Evolutionary conservation across 2,113 vertebrate genomes (phyloP).

Genomic region (Scomber colias): DNA sequence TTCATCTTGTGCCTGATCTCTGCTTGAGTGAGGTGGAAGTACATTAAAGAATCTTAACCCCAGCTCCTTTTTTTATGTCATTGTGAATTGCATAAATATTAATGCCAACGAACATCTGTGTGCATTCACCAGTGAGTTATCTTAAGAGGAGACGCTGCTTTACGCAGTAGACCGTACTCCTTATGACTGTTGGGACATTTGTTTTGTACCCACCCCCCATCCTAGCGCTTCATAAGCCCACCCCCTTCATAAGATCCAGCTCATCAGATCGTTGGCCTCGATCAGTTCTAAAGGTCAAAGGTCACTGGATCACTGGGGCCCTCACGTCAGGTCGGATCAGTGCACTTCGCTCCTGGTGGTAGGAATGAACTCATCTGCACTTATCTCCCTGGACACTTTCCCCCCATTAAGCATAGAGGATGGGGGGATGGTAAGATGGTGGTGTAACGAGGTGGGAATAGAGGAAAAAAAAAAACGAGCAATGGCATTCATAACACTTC

Average conservation of each 20-base stretch:
- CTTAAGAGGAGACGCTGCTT: slow-evolving; percentile 31
- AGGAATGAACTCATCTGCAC: slow-evolving; percentile 57
- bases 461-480: background rate
- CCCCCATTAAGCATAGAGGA: slow-evolving; percentile 48
- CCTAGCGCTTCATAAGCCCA: background rate
- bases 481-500: background rate
- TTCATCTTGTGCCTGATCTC: slow-evolving; percentile 55
- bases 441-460: slow-evolving; percentile 9
- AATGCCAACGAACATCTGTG: slow-evolving; percentile 44
- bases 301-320: slow-evolving; percentile 53
- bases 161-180: slow-evolving; percentile 1
- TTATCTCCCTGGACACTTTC: slow-evolving; percentile 64
- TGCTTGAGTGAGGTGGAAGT: slow-evolving; percentile 42
- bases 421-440: slow-evolving; percentile 41
- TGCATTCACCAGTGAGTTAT: slow-evolving; percentile 35
- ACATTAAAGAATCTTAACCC: slow-evolving; percentile 42
- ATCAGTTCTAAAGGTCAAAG: slow-evolving; percentile 70
- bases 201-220: background rate
- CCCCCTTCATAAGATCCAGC: slow-evolving; percentile 18
- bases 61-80: slow-evolving; percentile 48
- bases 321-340: slow-evolving; percentile 61
- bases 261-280: slow-evolving; percentile 76
- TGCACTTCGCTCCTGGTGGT: slow-evolving; percentile 63
- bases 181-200: slow-evolving; percentile 20
- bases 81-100: slow-evolving; percentile 71